A percentile compares a stretch with the other conserved stretches of the same genome.
Conservation (phyloP, 2,888 invertebrate genomes). For the Eretmocerus hayati region DNA sequence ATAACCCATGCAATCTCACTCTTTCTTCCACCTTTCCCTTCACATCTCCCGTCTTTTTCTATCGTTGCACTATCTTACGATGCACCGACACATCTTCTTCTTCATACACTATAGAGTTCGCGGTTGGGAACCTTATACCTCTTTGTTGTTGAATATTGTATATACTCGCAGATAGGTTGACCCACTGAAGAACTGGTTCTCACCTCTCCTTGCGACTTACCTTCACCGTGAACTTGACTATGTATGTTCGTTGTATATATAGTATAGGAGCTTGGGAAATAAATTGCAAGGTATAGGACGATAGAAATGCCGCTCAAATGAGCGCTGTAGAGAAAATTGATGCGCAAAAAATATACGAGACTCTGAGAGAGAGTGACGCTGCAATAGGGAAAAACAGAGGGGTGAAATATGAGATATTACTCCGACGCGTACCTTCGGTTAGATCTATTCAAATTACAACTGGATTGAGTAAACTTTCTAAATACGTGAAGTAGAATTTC, state of each 20-base stretch:
- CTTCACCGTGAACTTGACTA: neutral
- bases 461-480: no score
- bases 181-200: conserved; percentile 44
- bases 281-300: no score
- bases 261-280: no score
- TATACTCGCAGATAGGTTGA: conserved; percentile 34
- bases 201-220: neutral
- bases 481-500: no score
- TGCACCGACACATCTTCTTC: neutral
- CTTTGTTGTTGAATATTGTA: neutral
- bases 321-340: no score
- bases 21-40: neutral
- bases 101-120: neutral
- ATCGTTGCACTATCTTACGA: no score
- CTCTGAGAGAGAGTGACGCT: neutral
- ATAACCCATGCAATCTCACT: no score
- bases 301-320: no score
- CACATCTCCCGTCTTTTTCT: neutral
- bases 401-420: conserved; percentile 1
- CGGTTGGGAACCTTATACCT: neutral
- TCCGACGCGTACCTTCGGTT: no score
- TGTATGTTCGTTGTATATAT: no score
- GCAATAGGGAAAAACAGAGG: conserved; percentile 5
- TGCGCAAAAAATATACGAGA: no score
- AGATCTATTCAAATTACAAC: no score